Evolutionary conservation across 2,113 vertebrate genomes (phyloP).

Genomic region (Pelecanus crispus): DNA sequence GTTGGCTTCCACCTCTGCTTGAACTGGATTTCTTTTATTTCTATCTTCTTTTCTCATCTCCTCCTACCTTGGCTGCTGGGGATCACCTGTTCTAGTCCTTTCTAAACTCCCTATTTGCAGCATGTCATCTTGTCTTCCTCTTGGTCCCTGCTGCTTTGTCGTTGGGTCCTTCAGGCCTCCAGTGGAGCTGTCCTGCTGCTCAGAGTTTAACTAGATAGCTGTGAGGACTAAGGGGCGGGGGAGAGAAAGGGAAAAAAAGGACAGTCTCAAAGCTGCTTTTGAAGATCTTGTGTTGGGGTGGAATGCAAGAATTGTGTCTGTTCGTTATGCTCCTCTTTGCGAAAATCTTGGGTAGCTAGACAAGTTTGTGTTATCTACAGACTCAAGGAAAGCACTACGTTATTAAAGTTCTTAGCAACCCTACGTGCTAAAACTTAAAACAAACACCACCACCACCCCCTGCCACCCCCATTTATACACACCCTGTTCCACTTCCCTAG

Average conservation of each 20-base stretch:
- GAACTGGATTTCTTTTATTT: not conserved
- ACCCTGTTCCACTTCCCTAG: slow-evolving; percentile 17
- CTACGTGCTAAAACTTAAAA: slow-evolving; percentile 12
- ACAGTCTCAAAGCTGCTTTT: not conserved
- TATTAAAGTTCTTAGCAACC: slow-evolving; percentile 19
- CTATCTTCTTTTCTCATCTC: not conserved
- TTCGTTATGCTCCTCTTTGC: not conserved
- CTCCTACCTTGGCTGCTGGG: not conserved
- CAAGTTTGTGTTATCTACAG: not conserved
- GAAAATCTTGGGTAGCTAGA: not conserved
- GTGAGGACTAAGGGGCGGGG: not conserved
- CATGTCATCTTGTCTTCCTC: not conserved
- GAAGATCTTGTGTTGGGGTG: not conserved
- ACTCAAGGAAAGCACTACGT: not conserved
- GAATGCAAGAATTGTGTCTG: not conserved
- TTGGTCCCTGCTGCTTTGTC: not conserved
- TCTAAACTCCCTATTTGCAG: not conserved
- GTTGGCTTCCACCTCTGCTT: not conserved
- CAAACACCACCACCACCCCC: slow-evolving; percentile 13
- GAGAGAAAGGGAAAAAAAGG: not conserved
- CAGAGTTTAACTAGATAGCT: not conserved
- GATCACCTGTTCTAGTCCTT: slow-evolving; percentile 2
- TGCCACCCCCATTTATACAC: not conserved
- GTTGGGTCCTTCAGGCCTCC: not conserved
- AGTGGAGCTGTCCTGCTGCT: not conserved